These are phyloP conservation scores for Lordiphosa fenestrarum DNA, from an alignment of 2,888 invertebrate genomes.

Conservation along the genomic window DNA sequence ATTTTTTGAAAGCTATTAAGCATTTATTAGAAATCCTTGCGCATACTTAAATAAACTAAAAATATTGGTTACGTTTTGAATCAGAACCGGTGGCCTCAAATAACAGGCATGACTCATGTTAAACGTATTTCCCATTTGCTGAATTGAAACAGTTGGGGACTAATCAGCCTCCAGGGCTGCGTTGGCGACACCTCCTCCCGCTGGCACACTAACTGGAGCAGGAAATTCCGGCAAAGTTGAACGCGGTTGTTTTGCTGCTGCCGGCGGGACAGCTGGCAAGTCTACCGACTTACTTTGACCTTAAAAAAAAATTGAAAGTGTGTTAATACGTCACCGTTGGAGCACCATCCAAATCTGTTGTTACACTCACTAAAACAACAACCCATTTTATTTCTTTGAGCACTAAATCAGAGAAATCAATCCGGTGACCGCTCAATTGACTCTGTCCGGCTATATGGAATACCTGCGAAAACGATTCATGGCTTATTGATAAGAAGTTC, in stretches of 20 bases:
- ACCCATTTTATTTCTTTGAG: constrained; percentile 55
- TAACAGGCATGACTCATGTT: constrained; percentile 22
- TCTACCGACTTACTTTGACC: constrained; percentile 70
- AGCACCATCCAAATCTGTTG: neutral
- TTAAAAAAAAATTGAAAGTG: constrained; percentile 14
- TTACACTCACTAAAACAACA: constrained; percentile 60
- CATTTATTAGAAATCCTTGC: constrained; percentile 6
- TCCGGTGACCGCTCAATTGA: constrained; percentile 60
- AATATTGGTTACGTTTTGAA: no score
- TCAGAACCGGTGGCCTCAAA: neutral
- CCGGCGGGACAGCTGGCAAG: constrained; percentile 63
- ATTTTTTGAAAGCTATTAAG: neutral
- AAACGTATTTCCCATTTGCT: constrained; percentile 21
- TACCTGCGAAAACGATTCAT: constrained; percentile 49
- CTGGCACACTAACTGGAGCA: constrained; percentile 21
- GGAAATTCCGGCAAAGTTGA: constrained; percentile 57
- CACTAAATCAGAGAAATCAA: constrained; percentile 64
- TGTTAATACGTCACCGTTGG: constrained; percentile 7
- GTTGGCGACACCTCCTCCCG: constrained; percentile 42
- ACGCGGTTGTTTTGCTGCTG: constrained; percentile 43
- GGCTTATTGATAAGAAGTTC: constrained; percentile 56
- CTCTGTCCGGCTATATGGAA: constrained; percentile 31
- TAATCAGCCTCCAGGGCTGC: constrained; percentile 53
- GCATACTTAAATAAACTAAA: neutral
- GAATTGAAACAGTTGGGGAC: neutral